Base-by-base conservation (phyloP, 2,113 vertebrate genomes). In the Cettia cetti region DNA sequence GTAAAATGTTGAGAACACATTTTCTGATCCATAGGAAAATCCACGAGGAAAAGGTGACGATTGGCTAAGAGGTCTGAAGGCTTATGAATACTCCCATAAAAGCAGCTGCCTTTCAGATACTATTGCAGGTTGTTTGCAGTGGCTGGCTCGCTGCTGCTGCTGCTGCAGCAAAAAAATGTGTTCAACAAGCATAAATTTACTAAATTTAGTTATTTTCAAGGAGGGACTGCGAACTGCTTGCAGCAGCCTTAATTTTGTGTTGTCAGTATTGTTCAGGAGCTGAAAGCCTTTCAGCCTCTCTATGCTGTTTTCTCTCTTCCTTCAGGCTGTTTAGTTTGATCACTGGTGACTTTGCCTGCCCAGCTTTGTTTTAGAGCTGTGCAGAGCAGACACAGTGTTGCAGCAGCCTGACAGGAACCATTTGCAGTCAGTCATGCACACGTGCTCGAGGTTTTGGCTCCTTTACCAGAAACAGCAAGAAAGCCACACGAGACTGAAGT, bases 211-310 rank as follows among this genome's bases (percentile, higher is more conserved):
- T 68, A 44, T 76, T 80, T 66, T 80, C 23, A 64, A 94, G 63
- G 60, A 56, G 10, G 16, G 60, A 82, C 37, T 57, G 85, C 88
- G 45, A 90, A 90, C 70, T 61, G 69, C 81, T 79, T 40, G 10
- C 76, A 79, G 57, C 47, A 91, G 95, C 96, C 94, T 97, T 96
- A 82, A 80, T 78, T 97, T 96, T 78, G 44, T 93, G 31, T 83
- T 72, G 45, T 63, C 56, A 50, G 35, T 66, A 23, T 44, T 81
- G 76, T 53, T 71, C 5, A 23, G 3, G 5, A 85, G 65, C 53
- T 82, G 61, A 71, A 86, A 90, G 79, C 35, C 54, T 84, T 89
- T 79, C 89, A 64, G 60, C 50, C 28, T 84, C 59, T 60, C 8
- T 56, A 37, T 52, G 90, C 68, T 22, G 9, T 61, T 72, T 71